A percentile compares a stretch with the other conserved stretches of the same genome.
Evolutionary conservation across 1,140 invertebrate genomes (phyloP).

Genomic region (Conus betulinus): DNA sequence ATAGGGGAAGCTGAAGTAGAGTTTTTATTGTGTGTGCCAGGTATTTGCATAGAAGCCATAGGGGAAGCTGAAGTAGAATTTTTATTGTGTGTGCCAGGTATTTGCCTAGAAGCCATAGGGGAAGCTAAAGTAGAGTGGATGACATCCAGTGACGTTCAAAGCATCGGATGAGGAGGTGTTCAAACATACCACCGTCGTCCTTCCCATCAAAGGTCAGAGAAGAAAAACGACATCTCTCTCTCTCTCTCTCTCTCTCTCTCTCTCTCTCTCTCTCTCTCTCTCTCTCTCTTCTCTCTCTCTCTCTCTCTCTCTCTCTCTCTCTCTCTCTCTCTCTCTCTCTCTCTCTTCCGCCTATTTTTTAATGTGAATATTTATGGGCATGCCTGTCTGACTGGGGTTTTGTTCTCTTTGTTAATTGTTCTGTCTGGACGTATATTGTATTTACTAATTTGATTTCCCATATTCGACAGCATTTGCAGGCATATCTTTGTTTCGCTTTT

Average conservation of each 20-base stretch:
- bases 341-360: not conserved
- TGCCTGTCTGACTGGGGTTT: not conserved
- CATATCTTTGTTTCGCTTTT: no score
- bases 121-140: conserved; percentile 71
- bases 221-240: no score
- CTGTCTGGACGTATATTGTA: no score
- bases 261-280: no score
- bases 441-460: no score
- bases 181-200: conserved; percentile 70
- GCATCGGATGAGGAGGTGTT: conserved; percentile 73
- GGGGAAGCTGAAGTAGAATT: conserved; percentile 61
- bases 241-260: no score
- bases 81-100: conserved; percentile 52
- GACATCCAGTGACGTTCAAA: conserved; percentile 72
- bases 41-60: conserved; percentile 69
- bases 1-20: conserved; percentile 66
- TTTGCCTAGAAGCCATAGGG: conserved; percentile 71
- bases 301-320: no score
- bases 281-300: no score
- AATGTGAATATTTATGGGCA: not conserved
- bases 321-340: no score
- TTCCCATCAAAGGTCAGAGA: conserved; percentile 68
- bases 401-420: not conserved
- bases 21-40: conserved; percentile 45
- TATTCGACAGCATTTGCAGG: no score